A percentile compares a stretch with the other conserved stretches of the same genome.
Conservation (phyloP, 2,113 vertebrate genomes). For the Malurus elegans region DNA sequence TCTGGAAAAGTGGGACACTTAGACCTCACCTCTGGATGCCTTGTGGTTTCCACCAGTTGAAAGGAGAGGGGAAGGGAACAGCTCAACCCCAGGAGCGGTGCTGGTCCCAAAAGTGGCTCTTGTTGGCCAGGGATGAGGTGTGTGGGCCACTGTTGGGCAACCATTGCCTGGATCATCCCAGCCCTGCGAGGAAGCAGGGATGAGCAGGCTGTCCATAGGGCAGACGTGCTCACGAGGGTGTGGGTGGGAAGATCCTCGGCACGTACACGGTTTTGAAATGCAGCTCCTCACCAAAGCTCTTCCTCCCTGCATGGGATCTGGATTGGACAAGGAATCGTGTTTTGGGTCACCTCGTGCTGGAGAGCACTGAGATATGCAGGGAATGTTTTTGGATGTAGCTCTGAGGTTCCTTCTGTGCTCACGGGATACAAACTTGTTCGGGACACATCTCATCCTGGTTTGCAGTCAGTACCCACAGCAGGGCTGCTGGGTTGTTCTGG, state of each 20-base stretch:
- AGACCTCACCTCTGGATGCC: not conserved
- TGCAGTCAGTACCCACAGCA: not conserved
- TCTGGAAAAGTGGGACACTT: not conserved
- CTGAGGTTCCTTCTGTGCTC: fast-evolving
- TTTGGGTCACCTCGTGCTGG: not conserved
- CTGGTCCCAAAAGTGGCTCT: not conserved
- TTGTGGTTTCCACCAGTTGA: not conserved
- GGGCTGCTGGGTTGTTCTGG: not conserved
- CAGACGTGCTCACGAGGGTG: not conserved
- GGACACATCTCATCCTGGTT: not conserved
- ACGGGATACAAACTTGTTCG: not conserved
- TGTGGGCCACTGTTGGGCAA: not conserved
- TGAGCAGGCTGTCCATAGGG: not conserved
- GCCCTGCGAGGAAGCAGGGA: not conserved
- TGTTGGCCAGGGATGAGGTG: not conserved
- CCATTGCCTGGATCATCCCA: not conserved
- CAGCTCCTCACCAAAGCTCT: not conserved
- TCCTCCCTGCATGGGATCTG: not conserved
- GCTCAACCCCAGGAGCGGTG: not conserved
- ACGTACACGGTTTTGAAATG: not conserved
- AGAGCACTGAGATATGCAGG: fast-evolving
- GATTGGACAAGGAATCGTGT: not conserved
- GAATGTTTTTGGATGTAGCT: not conserved
- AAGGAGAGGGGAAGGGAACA: not conserved
- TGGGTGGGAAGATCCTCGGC: not conserved